Percentiles rank a stretch among this genome's conserved stretches.
phyloP scores from a whole-genome alignment of 2,888 invertebrate species.

The Acholoe squamosa region DNA sequence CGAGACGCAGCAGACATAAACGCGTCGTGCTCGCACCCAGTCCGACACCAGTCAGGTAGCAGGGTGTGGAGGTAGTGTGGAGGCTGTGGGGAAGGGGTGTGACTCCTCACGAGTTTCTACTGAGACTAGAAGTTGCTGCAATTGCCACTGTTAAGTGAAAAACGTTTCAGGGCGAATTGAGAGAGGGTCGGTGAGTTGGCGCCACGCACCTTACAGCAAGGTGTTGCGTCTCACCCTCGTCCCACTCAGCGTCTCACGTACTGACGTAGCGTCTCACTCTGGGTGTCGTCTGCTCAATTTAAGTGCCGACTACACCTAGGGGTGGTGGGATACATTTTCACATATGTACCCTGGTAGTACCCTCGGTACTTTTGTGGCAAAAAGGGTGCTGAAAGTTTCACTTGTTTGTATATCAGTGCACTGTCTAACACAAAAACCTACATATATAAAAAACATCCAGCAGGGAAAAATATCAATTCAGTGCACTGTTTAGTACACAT shows the following conservation, averaged over 20 bases:
- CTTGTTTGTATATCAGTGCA: too few relatives aligned
- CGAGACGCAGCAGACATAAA: background rate
- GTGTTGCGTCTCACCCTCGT: background rate
- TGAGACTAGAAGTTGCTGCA: background rate
- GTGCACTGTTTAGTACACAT: too few relatives aligned
- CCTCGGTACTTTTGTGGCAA: too few relatives aligned
- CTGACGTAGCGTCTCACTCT: background rate
- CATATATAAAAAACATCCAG: too few relatives aligned
- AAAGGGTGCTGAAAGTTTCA: too few relatives aligned
- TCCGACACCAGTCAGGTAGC: background rate
- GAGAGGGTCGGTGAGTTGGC: background rate
- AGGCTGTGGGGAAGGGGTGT: background rate
- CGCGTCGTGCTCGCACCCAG: background rate
- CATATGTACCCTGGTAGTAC: too few relatives aligned
- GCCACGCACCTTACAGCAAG: background rate
- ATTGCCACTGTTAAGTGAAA: conserved; percentile 14
- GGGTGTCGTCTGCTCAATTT: background rate
- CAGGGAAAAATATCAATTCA: too few relatives aligned
- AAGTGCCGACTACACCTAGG: background rate
- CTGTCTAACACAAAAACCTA: too few relatives aligned
- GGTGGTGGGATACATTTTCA: too few relatives aligned
- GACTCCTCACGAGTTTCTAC: background rate
- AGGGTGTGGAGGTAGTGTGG: background rate
- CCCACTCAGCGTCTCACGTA: background rate
- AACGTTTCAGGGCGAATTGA: background rate